Percentiles rank a stretch among this genome's conserved stretches.
Evolutionary conservation across 2,113 vertebrate genomes (phyloP).

Genomic region (Delphinus delphis): DNA sequence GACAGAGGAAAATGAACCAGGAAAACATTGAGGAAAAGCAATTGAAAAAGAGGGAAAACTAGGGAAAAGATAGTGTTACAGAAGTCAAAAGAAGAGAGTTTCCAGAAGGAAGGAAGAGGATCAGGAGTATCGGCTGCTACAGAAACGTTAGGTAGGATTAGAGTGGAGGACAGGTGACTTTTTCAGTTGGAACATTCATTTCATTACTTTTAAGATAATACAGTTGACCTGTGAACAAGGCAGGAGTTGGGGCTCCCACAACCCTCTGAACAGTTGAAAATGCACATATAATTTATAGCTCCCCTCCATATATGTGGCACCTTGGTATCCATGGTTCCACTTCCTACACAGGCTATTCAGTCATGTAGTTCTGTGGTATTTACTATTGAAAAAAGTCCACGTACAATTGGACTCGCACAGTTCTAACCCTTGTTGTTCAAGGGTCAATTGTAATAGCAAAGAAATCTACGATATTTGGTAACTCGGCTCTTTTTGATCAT

Average conservation of each 20-base stretch:
- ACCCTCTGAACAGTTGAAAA: not conserved
- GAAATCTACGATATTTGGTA: not conserved
- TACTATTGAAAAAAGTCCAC: not conserved
- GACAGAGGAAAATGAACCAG: not conserved
- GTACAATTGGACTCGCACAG: not conserved
- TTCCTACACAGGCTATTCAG: not conserved
- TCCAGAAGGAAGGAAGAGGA: not conserved
- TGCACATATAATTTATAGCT: not conserved
- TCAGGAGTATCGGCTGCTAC: not conserved
- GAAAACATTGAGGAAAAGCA: not conserved
- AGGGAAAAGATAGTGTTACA: not conserved
- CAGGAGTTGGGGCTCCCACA: not conserved
- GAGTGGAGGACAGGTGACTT: not conserved
- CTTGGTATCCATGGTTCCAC: not conserved
- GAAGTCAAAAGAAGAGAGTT: not conserved
- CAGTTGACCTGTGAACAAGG: not conserved
- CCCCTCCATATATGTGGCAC: not conserved
- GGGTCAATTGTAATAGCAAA: not conserved
- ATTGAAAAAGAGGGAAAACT: not conserved
- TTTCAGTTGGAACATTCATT: not conserved
- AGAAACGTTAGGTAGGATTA: not conserved
- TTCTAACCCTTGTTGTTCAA: not conserved
- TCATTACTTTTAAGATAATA: not conserved
- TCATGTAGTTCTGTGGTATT: not conserved
- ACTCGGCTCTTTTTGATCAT: conserved; percentile 39